Evolutionary conservation across 2,113 vertebrate species (phyloP).

Genomic region (Onychostoma macrolepis): DNA sequence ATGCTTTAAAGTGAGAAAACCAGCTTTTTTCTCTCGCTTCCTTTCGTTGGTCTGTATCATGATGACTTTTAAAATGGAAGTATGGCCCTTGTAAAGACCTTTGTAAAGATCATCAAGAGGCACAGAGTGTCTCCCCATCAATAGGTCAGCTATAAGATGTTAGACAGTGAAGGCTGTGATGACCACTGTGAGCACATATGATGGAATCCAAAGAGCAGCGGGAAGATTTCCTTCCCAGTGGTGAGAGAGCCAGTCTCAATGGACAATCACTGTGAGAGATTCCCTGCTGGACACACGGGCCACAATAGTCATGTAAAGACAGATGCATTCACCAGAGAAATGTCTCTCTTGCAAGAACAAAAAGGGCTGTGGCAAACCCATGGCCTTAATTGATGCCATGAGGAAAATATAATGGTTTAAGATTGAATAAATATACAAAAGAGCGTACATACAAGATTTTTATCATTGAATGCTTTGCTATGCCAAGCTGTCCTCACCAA

Average conservation of each 20-base stretch:
- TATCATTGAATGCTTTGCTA: background rate
- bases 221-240: constrained; percentile 6
- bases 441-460: background rate
- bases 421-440: background rate
- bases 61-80: constrained; percentile 24
- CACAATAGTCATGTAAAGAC: constrained; percentile 7
- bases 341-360: background rate
- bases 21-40: background rate
- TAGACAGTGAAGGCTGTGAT: constrained; percentile 7
- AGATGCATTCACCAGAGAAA: constrained; percentile 10
- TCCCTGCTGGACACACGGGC: constrained; percentile 12
- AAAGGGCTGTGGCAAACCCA: background rate
- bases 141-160: constrained; percentile 30
- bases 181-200: constrained; percentile 14
- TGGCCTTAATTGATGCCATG: background rate
- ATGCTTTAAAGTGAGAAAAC: background rate
- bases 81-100: constrained; percentile 28
- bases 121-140: constrained; percentile 26
- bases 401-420: background rate
- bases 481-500: background rate
- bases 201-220: constrained; percentile 20
- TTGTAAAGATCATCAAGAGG: constrained; percentile 33
- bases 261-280: constrained; percentile 28
- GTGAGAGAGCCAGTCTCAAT: constrained; percentile 4
- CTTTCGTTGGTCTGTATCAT: background rate